A percentile compares a stretch with the other conserved stretches of the same genome.
Conservation (phyloP, 1,140 invertebrate species). For the Leptestheria dahalacensis region DNA sequence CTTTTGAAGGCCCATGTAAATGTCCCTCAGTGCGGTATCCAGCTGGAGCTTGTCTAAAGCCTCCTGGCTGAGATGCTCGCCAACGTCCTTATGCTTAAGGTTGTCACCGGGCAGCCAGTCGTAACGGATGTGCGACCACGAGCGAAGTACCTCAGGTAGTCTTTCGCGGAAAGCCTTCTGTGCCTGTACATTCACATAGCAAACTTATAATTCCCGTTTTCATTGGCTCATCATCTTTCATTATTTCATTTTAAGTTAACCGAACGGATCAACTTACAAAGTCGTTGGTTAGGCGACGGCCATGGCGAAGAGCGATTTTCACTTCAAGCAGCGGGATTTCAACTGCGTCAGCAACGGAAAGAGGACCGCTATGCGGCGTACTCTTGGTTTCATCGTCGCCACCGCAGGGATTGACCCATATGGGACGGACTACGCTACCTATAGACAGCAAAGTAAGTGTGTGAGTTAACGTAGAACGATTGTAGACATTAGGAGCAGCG, state of each 20-base stretch:
- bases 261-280: constrained; percentile 12
- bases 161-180: constrained; percentile 30
- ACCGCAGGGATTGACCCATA: constrained; percentile 14
- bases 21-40: constrained; percentile 34
- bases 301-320: neutral
- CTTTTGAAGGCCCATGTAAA: constrained; percentile 44
- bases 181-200: too few relatives aligned
- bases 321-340: constrained; percentile 1
- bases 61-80: constrained; percentile 24
- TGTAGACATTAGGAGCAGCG: too few relatives aligned
- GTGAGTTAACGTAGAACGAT: too few relatives aligned
- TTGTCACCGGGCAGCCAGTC: constrained; percentile 34
- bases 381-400: neutral
- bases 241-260: too few relatives aligned
- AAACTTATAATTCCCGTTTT: too few relatives aligned
- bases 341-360: neutral
- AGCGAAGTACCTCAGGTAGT: constrained; percentile 28
- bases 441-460: too few relatives aligned
- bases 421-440: constrained; percentile 4
- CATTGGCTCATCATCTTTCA: too few relatives aligned
- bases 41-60: constrained; percentile 31
- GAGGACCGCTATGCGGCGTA: neutral
- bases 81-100: constrained; percentile 35
- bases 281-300: neutral
- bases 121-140: constrained; percentile 33